Evolutionary conservation across 2,113 vertebrate species (phyloP).

Genomic region (Rhea pennata): DNA sequence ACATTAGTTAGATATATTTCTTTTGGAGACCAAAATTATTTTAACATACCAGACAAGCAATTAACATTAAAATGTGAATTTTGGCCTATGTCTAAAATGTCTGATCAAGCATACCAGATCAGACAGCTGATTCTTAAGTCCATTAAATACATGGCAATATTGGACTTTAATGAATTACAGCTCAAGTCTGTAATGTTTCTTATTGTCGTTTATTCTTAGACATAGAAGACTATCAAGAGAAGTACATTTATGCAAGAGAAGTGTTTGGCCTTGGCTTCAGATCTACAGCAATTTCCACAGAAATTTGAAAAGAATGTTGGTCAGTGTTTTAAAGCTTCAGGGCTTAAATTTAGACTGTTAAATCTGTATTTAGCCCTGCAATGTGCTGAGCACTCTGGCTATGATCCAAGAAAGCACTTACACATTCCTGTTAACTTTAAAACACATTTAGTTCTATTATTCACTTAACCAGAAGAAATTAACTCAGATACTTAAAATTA

Average conservation of each 20-base stretch:
- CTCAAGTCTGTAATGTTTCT: background rate
- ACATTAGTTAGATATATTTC: background rate
- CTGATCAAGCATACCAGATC: background rate
- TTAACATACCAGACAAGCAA: background rate
- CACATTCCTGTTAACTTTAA: constrained; percentile 19
- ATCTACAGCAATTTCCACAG: constrained; percentile 32
- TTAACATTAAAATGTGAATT: constrained; percentile 6
- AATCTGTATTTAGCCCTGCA: constrained; percentile 41
- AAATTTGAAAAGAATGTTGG: constrained; percentile 44
- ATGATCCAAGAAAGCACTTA: constrained; percentile 58
- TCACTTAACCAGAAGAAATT: constrained; percentile 35
- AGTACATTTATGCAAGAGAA: background rate
- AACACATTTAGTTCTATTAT: constrained; percentile 20
- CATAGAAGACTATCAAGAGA: background rate
- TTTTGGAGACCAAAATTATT: background rate
- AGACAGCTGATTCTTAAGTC: background rate
- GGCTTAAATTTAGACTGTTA: constrained; percentile 57
- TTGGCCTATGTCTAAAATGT: background rate
- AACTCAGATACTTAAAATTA: constrained; percentile 26
- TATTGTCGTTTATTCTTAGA: constrained; percentile 15
- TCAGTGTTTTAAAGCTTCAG: constrained; percentile 36
- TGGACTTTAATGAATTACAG: background rate
- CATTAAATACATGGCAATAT: background rate
- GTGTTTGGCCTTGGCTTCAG: constrained; percentile 20
- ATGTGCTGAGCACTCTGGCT: constrained; percentile 16